These are phyloP conservation scores for Oscheius sp. DNA, from an alignment of 2,888 invertebrate genomes.

Conservation along the genomic window DNA sequence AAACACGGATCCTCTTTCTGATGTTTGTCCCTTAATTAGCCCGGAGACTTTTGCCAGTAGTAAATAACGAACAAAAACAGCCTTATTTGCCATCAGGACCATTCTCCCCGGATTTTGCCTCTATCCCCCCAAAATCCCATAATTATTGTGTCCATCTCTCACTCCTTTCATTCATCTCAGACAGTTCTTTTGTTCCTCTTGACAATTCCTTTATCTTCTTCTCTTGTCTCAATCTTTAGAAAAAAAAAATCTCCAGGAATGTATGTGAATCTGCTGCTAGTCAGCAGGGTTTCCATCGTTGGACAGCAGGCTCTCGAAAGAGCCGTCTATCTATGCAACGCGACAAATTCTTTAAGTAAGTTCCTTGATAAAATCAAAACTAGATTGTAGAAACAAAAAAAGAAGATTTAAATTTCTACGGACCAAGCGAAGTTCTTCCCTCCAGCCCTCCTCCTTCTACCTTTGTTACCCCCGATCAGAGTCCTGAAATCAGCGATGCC, in stretches of 20 bases:
- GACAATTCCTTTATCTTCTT: neutral
- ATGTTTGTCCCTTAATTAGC: too few species aligned
- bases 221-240: neutral
- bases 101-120: neutral
- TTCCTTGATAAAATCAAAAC: neutral
- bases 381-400: constrained; percentile 4
- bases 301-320: constrained; percentile 12
- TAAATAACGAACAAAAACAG: too few species aligned
- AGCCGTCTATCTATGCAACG: neutral
- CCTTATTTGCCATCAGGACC: neutral
- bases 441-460: too few species aligned
- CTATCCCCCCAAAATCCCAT: neutral
- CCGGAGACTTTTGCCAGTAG: too few species aligned
- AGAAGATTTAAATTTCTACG: constrained; percentile 8
- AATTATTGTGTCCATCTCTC: neutral
- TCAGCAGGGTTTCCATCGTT: neutral
- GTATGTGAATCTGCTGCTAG: constrained; percentile 15
- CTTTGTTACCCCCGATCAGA: too few species aligned
- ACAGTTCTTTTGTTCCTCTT: neutral
- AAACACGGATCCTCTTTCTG: too few species aligned
- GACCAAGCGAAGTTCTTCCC: neutral
- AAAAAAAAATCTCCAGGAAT: constrained; percentile 12
- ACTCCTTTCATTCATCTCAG: neutral
- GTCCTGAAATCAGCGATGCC: too few species aligned
- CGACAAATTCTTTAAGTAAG: constrained; percentile 9